A percentile compares a stretch with the other conserved stretches of the same genome.
Evolutionary conservation across 2,888 invertebrate species (phyloP).

Genomic region (Epistrophella euchroma): DNA sequence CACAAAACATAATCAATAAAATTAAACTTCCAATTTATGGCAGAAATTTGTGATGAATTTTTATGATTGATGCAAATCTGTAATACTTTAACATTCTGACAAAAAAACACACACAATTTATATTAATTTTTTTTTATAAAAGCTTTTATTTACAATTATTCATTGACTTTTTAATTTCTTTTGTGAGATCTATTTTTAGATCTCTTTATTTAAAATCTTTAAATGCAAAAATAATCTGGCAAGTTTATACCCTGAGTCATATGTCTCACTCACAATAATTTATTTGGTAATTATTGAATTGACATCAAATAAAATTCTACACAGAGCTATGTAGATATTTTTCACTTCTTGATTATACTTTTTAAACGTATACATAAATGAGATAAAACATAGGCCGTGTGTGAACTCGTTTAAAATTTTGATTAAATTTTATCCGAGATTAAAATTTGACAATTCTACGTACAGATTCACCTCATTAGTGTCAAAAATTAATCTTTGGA

Average conservation of each 20-base stretch:
- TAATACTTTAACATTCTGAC: background rate
- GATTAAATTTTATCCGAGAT: no score
- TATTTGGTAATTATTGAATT: slow-evolving; percentile 27
- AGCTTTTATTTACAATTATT: background rate
- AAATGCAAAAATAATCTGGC: background rate
- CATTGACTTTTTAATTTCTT: background rate
- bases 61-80: no score
- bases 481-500: no score
- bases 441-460: no score
- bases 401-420: no score
- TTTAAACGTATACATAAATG: no score
- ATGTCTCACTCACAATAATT: slow-evolving; percentile 2
- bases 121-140: background rate
- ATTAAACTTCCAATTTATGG: no score
- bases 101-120: background rate
- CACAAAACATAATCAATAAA: no score
- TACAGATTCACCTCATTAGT: no score
- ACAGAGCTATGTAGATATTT: background rate
- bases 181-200: background rate
- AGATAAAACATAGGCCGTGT: no score
- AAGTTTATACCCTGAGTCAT: slow-evolving; percentile 40
- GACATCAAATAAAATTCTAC: slow-evolving; percentile 6
- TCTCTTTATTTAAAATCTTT: background rate
- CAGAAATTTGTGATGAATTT: no score
- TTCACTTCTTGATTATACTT: background rate